Evolutionary conservation across 1,140 invertebrate genomes (phyloP).

Genomic region (Drosophila kurseongensis): DNA sequence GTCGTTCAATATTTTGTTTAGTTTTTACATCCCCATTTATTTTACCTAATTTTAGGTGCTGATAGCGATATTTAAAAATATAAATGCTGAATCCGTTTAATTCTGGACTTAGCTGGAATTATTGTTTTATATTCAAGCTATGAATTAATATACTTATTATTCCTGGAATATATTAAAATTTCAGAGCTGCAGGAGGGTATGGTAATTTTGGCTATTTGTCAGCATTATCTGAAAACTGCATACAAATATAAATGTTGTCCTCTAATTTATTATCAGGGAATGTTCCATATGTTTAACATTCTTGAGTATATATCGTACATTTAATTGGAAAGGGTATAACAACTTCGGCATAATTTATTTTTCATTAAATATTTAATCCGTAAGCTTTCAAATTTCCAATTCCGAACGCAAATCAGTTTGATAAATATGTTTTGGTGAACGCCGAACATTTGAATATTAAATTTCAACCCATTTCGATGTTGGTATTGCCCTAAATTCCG

Average conservation of each 20-base stretch:
- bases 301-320: no score
- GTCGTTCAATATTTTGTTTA: not conserved
- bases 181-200: no score
- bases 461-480: not conserved
- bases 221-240: no score
- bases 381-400: constrained; percentile 4
- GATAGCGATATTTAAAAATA: constrained; percentile 2
- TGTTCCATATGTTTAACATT: no score
- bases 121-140: not conserved
- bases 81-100: constrained; percentile 2
- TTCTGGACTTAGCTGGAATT: not conserved
- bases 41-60: constrained; percentile 5
- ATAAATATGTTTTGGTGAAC: constrained; percentile 20
- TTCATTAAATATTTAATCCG: not conserved
- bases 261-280: no score
- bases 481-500: constrained; percentile 18
- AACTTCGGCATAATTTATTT: not conserved
- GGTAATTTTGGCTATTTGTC: no score
- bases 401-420: constrained; percentile 32
- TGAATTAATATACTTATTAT: constrained; percentile 1
- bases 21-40: not conserved
- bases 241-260: no score
- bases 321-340: no score
- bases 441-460: constrained; percentile 33
- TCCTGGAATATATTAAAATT: constrained; percentile 1